Evolutionary conservation across 2,797 vertebrate species (phyloP).

Genomic region (Rhyacichthys aspro): DNA sequence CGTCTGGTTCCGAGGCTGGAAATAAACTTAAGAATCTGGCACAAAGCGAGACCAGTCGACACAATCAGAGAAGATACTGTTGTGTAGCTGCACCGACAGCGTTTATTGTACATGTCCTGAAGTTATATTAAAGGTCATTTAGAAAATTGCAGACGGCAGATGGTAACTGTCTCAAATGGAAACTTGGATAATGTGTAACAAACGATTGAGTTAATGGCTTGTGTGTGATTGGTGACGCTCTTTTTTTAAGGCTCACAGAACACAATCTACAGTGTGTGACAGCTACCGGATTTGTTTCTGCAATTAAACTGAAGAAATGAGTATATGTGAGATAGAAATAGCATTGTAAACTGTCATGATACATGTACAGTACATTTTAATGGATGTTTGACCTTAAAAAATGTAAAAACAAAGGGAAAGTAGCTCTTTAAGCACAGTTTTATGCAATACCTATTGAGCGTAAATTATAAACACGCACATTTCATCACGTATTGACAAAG

Average conservation of each 20-base stretch:
- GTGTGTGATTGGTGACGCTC: neutral
- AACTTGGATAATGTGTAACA: neutral
- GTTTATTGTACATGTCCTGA: neutral
- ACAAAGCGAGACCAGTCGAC: slow-evolving; percentile 3
- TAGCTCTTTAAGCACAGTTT: too few species aligned
- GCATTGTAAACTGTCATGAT: neutral
- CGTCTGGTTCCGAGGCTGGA: slow-evolving; percentile 14
- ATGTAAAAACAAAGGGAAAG: too few species aligned
- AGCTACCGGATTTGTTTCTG: too few species aligned
- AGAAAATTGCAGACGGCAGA: neutral
- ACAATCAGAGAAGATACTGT: neutral
- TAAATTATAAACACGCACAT: too few species aligned
- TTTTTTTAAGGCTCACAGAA: neutral
- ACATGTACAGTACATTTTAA: too few species aligned
- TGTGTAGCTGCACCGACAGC: neutral
- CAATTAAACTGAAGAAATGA: too few species aligned
- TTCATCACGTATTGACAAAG: too few species aligned
- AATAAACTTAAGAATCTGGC: slow-evolving; percentile 18
- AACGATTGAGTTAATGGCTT: neutral
- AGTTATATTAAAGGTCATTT: slow-evolving; percentile 3
- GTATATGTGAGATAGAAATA: neutral
- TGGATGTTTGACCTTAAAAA: too few species aligned
- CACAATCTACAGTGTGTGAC: neutral
- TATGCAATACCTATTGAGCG: too few species aligned
- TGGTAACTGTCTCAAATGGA: neutral